Conservation (phyloP, 2,888 invertebrate genomes). For the Lithodes maja region DNA sequence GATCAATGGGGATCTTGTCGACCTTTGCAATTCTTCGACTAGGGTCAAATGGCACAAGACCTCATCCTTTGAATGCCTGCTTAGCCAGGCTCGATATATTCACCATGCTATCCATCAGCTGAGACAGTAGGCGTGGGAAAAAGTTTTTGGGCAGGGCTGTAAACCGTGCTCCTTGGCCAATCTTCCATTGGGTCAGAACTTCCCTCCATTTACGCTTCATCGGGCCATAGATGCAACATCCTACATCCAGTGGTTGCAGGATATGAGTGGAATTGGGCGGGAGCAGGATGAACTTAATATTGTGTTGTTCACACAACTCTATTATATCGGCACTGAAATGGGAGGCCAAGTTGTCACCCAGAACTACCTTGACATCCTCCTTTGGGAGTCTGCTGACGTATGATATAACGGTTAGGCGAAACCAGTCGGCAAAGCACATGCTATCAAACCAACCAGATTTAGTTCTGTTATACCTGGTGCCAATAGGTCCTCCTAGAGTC, state of each 20-base stretch:
- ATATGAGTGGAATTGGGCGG: constrained; percentile 42
- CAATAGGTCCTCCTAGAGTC: too few species aligned
- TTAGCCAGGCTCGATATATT: too few species aligned
- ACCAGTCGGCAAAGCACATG: constrained; percentile 73
- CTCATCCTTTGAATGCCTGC: too few species aligned
- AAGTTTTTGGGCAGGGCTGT: constrained; percentile 8
- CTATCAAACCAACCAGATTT: constrained; percentile 73
- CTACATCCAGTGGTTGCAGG: constrained; percentile 42
- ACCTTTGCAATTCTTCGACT: too few species aligned
- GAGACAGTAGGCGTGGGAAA: not conserved
- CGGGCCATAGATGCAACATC: not conserved
- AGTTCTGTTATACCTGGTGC: constrained; percentile 74
- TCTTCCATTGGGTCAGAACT: not conserved
- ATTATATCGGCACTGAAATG: constrained; percentile 26
- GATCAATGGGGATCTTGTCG: too few species aligned
- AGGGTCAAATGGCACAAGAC: too few species aligned
- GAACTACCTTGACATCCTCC: constrained; percentile 58
- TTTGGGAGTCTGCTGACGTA: constrained; percentile 70
- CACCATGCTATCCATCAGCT: not conserved
- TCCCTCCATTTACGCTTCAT: constrained; percentile 15
- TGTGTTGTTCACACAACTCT: constrained; percentile 14
- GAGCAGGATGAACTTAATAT: constrained; percentile 31
- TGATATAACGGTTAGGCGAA: constrained; percentile 72
- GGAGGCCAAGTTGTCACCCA: constrained; percentile 37
- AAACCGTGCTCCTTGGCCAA: not conserved